Conservation (phyloP, 2,113 vertebrate species). For the Leiothrix lutea region DNA sequence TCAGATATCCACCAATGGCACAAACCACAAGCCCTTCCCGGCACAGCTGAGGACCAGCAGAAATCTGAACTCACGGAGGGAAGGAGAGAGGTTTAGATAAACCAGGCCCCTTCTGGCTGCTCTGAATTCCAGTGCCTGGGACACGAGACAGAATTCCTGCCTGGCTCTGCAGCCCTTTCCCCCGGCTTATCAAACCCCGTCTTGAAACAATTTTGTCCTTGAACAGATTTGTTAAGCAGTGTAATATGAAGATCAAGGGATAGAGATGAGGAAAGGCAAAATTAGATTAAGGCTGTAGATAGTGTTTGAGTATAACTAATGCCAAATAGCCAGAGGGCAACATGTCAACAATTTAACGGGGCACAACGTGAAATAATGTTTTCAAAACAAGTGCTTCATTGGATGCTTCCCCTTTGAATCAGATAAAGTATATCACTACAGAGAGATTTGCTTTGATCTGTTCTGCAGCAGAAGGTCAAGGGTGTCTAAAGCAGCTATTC, state of each 20-base stretch:
- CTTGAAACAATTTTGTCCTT: constrained; percentile 29
- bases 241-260: constrained; percentile 38
- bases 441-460: constrained; percentile 43
- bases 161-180: not conserved
- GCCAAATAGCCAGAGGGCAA: constrained; percentile 53
- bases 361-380: constrained; percentile 34
- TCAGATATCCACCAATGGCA: not conserved
- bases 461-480: constrained; percentile 36
- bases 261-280: not conserved
- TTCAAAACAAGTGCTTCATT: constrained; percentile 55
- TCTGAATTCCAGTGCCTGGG: not conserved
- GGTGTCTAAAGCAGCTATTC: constrained; percentile 30
- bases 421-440: constrained; percentile 7
- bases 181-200: accelerated
- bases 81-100: not conserved
- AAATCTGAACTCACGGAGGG: not conserved
- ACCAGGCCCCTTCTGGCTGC: too few species aligned
- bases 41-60: not conserved
- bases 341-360: constrained; percentile 55
- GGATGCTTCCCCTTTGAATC: constrained; percentile 48
- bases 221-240: not conserved
- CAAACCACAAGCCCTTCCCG: not conserved
- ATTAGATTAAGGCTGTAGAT: constrained; percentile 30
- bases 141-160: not conserved
- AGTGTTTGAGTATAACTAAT: not conserved